Evolutionary conservation across 2,797 vertebrate species (phyloP), one percentile per base, ranked within the genome.

Genomic region (Argya squamiceps): DNA sequence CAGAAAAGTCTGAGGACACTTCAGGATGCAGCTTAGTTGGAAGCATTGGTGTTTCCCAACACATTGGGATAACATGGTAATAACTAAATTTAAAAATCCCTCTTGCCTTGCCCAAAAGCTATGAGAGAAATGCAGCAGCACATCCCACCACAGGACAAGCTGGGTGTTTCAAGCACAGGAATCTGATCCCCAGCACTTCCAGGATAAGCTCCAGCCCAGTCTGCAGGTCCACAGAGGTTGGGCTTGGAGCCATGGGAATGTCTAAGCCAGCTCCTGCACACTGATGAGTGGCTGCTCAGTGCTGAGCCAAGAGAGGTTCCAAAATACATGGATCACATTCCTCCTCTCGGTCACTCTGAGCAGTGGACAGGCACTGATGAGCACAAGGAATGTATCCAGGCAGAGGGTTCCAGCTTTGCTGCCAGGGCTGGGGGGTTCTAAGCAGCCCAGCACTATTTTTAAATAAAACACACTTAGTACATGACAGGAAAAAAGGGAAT

Each of bases 221-320:
- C 41, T 5, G 15, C 10, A 43, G 30, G 69, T 21, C 41, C 59
- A 11, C 0, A 1, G 53, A 29, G 2, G 13, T 0, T 11, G 29
- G 59, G 26, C 34, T 71, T n/a, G 7, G 7, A n/a, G 46, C n/a
- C 60, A 24, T 0, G 0, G 64, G 7, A 39, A 37, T 10, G 3
- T 26, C 30, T 6, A 36, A 60, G 46, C n/a, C 32, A 55, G 11
- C 15, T 50, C 56, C 67, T 18, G n/a, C 36, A 34, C 20, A 2
- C 6, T 7, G 24, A n/a, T 0, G 0, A 79, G 56, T 1, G 15
- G 22, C 36, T 58, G 34, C 86, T 76, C 36, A 29, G n/a, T 4
- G 49, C 3, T 3, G 20, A 74, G 55, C 77, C 58, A 23, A 6
- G 23, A 37, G 15, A 44, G 11, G 13, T 39, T 68, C 75, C 58